Conservation (phyloP, 2,113 vertebrate genomes). For the Chitala chitala region DNA sequence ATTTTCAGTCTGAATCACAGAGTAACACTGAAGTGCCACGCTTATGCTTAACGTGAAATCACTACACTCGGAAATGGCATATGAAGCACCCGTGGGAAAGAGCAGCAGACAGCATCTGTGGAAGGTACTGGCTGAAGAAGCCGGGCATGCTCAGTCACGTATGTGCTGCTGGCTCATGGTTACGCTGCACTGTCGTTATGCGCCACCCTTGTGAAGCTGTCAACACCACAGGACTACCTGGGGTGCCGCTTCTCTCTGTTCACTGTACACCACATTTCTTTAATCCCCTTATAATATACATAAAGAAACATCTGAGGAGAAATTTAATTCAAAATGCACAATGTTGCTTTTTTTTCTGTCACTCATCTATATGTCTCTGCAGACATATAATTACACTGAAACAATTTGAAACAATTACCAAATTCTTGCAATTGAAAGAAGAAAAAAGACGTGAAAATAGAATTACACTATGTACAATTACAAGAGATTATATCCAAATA, state of each 20-base stretch:
- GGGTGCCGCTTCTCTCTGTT: too few species aligned
- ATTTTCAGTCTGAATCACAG: too few species aligned
- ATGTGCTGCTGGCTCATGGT: constrained; percentile 34
- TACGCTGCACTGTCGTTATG: constrained; percentile 38
- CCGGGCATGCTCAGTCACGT: too few species aligned
- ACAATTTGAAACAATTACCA: constrained; percentile 8
- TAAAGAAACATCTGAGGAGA: not conserved
- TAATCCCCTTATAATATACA: not conserved
- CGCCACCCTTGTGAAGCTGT: constrained; percentile 4
- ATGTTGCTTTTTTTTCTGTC: not conserved
- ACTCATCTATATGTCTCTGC: constrained; percentile 19
- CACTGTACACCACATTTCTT: not conserved
- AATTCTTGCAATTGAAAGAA: not conserved
- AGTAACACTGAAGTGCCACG: too few species aligned
- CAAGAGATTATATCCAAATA: constrained; percentile 1
- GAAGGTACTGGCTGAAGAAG: too few species aligned
- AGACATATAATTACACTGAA: constrained; percentile 18
- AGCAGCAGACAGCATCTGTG: too few species aligned
- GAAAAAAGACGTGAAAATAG: not conserved
- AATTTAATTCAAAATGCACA: not conserved
- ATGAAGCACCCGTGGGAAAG: too few species aligned
- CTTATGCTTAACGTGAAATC: too few species aligned
- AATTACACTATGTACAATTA: constrained; percentile 11
- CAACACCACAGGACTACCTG: not conserved
- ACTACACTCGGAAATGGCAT: too few species aligned